Base-by-base conservation (phyloP, 2,797 vertebrate genomes). In the Capromys pilorides region DNA sequence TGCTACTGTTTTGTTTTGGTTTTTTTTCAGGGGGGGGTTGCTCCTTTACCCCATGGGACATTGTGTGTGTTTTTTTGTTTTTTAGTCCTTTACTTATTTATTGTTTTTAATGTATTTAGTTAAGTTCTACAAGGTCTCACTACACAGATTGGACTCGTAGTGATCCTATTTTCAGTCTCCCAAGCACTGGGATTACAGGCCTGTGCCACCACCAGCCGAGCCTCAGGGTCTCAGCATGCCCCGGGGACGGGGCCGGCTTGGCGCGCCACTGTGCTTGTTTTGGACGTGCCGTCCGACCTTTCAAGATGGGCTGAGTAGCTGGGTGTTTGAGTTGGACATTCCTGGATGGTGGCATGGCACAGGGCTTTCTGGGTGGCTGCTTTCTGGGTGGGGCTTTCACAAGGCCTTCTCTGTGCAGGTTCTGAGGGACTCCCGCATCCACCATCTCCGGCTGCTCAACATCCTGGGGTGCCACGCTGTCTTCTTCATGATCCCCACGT, bases 401-500 rank as follows among this genome's bases (percentile, higher is more conserved):
- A 45, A 80, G 83, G n/a, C 71, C 21, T 79, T 24, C 7, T 95
- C 78, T 77, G 61, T 54, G 2, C 94, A 99, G 99, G 99, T 99
- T 21, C 94, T 99, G 94, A 98, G 99, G 71, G 99, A 99, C 97
- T 99, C 99, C 0, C 97, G 98, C 54, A 98, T 99, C 85, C 99
- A 99, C 95, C 99, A 99, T 49, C 98, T 99, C 28, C 98, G 99
- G 64, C 97, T 99, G 59, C 98, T 99, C 92, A 99, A 99, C 98
- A 98, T 99, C 75, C 98, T 99, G 2, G 99, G 99, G 64, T 99
- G 99, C 95, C 99, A 99, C 0, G 99, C 99, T 0, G 98, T 99
- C 28, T 98, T 99, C 97, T 99, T 99, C 98, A 99, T 99, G 99
- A 98, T 99, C 95, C 99, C 99, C 36, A 99, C 99, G 0, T 99